A percentile compares a stretch with the other conserved stretches of the same genome.
These are phyloP conservation scores for Phylloscopus collybita DNA, from an alignment of 2,797 vertebrate genomes.

Conservation along the genomic window DNA sequence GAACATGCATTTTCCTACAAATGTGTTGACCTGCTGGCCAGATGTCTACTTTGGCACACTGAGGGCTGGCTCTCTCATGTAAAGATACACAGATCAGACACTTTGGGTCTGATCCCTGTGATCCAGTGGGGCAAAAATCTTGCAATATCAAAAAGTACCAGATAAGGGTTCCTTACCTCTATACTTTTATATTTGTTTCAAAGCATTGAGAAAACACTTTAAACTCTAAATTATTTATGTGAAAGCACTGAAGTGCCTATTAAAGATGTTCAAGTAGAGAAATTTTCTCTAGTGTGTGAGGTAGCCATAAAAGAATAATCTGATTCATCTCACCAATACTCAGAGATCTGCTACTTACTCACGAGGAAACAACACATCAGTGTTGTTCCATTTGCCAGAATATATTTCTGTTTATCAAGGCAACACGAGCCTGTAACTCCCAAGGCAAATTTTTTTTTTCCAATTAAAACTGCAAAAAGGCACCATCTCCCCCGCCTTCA, in stretches of 20 bases:
- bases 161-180: not conserved
- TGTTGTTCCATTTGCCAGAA: not conserved
- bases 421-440: not conserved
- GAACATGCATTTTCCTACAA: not conserved
- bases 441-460: not conserved
- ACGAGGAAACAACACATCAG: not conserved
- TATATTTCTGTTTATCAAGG: not conserved
- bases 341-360: not conserved
- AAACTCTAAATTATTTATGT: not conserved
- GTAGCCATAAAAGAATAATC: not conserved
- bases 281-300: not conserved
- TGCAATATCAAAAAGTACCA: not conserved
- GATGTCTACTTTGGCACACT: not conserved
- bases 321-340: not conserved
- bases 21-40: not conserved
- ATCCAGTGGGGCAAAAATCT: not conserved
- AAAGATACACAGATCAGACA: not conserved
- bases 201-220: not conserved
- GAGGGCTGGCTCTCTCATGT: not conserved
- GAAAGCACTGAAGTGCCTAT: not conserved
- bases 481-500: not conserved
- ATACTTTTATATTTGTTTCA: fast-evolving
- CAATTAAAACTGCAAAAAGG: not conserved
- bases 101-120: not conserved
- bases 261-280: not conserved